phyloP scores from a whole-genome alignment of 2,888 invertebrate genomes.

The Leptinotarsa juncta region DNA sequence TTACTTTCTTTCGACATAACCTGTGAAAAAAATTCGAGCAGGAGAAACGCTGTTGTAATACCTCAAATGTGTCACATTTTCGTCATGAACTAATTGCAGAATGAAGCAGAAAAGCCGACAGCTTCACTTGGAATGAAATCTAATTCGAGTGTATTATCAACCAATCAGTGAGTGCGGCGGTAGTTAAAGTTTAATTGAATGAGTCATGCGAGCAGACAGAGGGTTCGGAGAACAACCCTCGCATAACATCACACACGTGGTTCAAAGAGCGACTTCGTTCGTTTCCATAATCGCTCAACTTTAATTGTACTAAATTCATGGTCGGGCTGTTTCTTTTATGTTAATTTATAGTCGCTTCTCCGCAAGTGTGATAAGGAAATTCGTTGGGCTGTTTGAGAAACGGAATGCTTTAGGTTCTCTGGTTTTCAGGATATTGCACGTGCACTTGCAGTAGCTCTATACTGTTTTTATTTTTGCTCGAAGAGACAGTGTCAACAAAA shows the following conservation, averaged over 20 bases:
- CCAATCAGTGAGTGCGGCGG: constrained; percentile 54
- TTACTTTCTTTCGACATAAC: too few relatives aligned
- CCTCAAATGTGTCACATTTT: not conserved
- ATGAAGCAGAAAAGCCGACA: not conserved
- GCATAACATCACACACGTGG: constrained; percentile 57
- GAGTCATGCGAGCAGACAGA: constrained; percentile 51
- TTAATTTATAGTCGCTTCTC: not conserved
- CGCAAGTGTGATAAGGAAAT: not conserved
- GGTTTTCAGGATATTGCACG: not conserved
- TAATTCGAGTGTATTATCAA: constrained; percentile 56
- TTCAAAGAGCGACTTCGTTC: constrained; percentile 40
- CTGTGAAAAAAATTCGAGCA: too few relatives aligned
- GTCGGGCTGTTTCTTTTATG: constrained; percentile 9
- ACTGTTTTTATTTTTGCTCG: not conserved
- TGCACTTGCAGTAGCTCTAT: not conserved
- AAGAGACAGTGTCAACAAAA: too few relatives aligned
- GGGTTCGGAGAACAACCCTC: constrained; percentile 50
- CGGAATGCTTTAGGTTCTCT: not conserved
- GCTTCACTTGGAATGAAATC: constrained; percentile 26
- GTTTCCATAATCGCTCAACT: constrained; percentile 38
- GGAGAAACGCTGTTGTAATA: too few relatives aligned
- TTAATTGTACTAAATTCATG: constrained; percentile 30
- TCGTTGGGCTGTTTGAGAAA: not conserved
- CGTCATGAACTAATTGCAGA: not conserved
- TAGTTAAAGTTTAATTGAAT: constrained; percentile 58